Evolutionary conservation across 2,113 vertebrate genomes (phyloP).

Genomic region (Rhinolophus ferrumequinum): DNA sequence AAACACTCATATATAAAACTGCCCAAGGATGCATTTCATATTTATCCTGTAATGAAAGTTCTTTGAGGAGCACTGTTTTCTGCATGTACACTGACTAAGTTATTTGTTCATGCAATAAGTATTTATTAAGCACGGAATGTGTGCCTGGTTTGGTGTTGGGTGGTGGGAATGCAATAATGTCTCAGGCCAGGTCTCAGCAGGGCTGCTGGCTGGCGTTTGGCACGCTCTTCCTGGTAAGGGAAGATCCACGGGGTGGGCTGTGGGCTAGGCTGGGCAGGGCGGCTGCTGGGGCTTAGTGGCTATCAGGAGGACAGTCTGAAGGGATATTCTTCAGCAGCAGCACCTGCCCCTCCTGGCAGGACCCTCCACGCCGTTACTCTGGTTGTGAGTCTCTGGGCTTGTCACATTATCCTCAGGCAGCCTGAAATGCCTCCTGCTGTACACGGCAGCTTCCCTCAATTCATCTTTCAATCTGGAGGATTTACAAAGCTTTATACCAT

Average conservation of each 20-base stretch:
- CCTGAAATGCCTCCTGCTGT: slow-evolving; percentile 24
- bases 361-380: neutral
- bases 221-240: neutral
- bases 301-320: neutral
- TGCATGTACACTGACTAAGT: neutral
- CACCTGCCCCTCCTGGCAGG: slow-evolving; percentile 57
- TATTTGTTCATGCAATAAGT: neutral
- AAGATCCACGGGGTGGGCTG: neutral
- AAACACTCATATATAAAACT: neutral
- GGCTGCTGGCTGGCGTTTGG: too few relatives aligned
- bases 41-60: neutral
- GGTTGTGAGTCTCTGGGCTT: slow-evolving; percentile 52
- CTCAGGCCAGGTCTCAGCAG: neutral
- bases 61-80: neutral
- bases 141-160: neutral
- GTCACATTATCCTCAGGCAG: slow-evolving; percentile 59
- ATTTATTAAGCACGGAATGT: neutral
- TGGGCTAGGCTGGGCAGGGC: neutral
- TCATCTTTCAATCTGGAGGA: slow-evolving; percentile 75
- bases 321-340: neutral
- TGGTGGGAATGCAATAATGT: neutral
- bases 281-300: neutral
- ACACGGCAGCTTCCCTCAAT: slow-evolving; percentile 3
- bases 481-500: slow-evolving; percentile 76
- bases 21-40: neutral